Conservation (phyloP, 2,113 vertebrate genomes). For the Anarhynchus alexandrinus region DNA sequence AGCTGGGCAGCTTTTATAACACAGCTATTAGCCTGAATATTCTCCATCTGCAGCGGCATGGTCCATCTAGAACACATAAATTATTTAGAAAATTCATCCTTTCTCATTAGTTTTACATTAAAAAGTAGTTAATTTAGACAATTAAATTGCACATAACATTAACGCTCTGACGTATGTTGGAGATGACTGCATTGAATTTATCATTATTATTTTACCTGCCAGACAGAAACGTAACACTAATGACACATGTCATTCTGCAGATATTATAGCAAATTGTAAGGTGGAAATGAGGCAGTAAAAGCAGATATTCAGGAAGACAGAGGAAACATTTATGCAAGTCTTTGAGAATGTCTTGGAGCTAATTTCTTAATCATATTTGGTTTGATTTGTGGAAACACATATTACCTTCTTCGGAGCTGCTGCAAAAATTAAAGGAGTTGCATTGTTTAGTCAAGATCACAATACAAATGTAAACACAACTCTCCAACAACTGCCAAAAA, state of each 20-base stretch:
- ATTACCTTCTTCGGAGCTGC: background rate
- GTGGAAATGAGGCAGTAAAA: background rate
- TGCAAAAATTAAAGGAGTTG: background rate
- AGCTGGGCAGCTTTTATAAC: background rate
- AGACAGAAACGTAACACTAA: background rate
- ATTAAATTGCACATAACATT: background rate
- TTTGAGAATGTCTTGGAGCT: background rate
- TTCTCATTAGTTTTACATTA: background rate
- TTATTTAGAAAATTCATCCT: background rate
- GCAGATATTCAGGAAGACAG: background rate
- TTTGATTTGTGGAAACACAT: background rate
- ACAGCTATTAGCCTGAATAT: background rate
- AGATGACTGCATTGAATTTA: background rate
- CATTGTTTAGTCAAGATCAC: background rate
- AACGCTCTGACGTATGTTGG: background rate
- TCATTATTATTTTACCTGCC: background rate
- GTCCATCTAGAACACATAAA: background rate
- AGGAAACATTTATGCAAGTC: background rate
- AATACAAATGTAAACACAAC: background rate
- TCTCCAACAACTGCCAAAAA: background rate
- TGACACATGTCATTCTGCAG: background rate
- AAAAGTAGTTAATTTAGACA: background rate
- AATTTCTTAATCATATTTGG: background rate
- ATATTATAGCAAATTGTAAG: background rate
- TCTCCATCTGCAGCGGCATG: background rate